Conservation (phyloP, 2,888 invertebrate genomes). For the Petrophora chlorosata region DNA sequence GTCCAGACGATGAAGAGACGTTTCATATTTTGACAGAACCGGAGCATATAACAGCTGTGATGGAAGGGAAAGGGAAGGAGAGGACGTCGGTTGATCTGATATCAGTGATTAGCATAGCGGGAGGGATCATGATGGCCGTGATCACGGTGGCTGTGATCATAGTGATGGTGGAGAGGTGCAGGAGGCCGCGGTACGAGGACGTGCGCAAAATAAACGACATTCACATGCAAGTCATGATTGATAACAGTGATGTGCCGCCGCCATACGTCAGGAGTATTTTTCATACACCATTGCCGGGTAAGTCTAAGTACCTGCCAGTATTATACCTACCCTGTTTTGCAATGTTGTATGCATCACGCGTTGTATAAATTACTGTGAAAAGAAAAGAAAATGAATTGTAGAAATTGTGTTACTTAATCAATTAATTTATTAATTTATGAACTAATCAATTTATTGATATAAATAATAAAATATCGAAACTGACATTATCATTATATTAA, state of each 20-base stretch:
- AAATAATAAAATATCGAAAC: too few species aligned
- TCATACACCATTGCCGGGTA: constrained; percentile 83
- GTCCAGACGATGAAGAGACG: constrained; percentile 68
- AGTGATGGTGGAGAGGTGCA: constrained; percentile 76
- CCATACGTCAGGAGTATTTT: constrained; percentile 83
- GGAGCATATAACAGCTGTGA: constrained; percentile 80
- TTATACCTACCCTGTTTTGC: too few species aligned
- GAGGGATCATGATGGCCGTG: constrained; percentile 79
- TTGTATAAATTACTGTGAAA: too few species aligned
- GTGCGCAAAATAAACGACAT: constrained; percentile 74
- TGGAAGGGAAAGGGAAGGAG: constrained; percentile 72
- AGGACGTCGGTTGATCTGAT: constrained; percentile 70
- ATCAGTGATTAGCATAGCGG: constrained; percentile 79
- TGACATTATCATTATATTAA: too few species aligned
- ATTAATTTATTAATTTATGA: too few species aligned
- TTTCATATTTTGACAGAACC: constrained; percentile 84
- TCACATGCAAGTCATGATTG: constrained; percentile 75
- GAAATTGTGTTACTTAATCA: too few species aligned
- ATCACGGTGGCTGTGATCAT: constrained; percentile 78
- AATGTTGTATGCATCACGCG: background rate
- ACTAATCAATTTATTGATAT: too few species aligned
- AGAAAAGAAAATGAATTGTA: too few species aligned
- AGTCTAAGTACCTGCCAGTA: constrained; percentile 26
- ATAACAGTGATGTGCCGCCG: constrained; percentile 72
- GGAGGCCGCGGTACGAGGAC: constrained; percentile 68